Percentiles rank a stretch among this genome's conserved stretches.
Conservation (phyloP, 35 echinoderm and acorn worm species). For the Anneissia japonica region DNA sequence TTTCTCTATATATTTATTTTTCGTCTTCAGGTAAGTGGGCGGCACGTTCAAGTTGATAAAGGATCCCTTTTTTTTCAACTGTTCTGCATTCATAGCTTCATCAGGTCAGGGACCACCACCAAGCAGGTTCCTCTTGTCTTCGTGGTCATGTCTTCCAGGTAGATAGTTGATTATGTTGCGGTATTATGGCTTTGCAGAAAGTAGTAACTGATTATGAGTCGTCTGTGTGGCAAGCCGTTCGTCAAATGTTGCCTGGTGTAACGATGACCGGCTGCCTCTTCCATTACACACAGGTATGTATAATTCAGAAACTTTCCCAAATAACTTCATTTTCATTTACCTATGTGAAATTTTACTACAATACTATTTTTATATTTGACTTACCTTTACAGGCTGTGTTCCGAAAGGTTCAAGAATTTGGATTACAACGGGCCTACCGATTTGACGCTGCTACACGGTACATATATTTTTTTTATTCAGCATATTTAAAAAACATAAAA, state of each 20-base stretch:
- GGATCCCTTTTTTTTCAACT: background rate
- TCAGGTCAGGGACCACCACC: background rate
- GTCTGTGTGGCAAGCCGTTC: background rate
- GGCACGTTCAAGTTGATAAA: background rate
- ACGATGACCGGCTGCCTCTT: background rate
- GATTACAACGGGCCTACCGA: background rate
- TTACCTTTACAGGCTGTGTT: background rate
- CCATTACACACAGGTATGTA: background rate
- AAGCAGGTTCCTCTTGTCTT: background rate
- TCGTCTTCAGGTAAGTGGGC: too few species aligned
- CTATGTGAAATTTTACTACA: too few species aligned
- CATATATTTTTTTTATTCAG: too few species aligned
- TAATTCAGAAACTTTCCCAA: too few species aligned
- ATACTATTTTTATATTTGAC: background rate
- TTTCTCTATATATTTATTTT: too few species aligned
- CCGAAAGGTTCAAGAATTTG: background rate
- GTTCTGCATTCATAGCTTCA: background rate
- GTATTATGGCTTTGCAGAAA: background rate
- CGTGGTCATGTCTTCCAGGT: background rate
- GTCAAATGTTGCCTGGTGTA: background rate
- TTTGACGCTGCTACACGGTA: background rate
- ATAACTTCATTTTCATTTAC: too few species aligned
- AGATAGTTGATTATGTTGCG: background rate
- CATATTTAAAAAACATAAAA: too few species aligned
- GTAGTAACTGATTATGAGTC: background rate